Conservation (phyloP, 2,113 vertebrate species). For the Plectropomus leopardus region DNA sequence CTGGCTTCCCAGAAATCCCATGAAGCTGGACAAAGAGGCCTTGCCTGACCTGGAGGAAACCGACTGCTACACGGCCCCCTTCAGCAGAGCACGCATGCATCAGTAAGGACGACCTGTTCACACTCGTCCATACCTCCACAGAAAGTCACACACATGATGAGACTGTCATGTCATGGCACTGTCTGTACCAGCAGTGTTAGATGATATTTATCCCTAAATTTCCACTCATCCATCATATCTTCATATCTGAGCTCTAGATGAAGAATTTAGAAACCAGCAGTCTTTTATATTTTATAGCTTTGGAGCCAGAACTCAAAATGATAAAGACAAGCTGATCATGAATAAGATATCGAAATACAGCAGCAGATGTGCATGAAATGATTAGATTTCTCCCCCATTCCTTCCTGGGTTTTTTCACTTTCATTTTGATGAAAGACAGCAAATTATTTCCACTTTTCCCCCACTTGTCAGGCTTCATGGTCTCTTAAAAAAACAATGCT, state of each 20-base stretch:
- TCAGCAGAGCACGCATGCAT: slow-evolving; percentile 95
- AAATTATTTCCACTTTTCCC: slow-evolving; percentile 29
- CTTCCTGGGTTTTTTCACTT: background rate
- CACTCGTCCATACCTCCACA: background rate
- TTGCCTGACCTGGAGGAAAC: slow-evolving; percentile 95
- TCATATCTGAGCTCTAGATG: background rate
- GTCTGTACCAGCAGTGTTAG: background rate
- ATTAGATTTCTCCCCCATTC: slow-evolving; percentile 12
- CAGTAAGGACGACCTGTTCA: slow-evolving; percentile 88
- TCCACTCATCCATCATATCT: slow-evolving; percentile 10
- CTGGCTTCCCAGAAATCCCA: slow-evolving; percentile 96
- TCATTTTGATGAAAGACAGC: slow-evolving; percentile 24
- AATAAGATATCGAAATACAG: slow-evolving; percentile 57
- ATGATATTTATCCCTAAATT: background rate
- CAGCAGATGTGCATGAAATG: slow-evolving; percentile 33
- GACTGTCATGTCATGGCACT: background rate
- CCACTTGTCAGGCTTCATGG: background rate
- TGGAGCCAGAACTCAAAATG: slow-evolving; percentile 7
- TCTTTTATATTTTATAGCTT: slow-evolving; percentile 46
- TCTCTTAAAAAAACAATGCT: slow-evolving; percentile 30
- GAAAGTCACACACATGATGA: background rate
- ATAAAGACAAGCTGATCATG: slow-evolving; percentile 40
- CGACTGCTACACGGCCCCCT: slow-evolving; percentile 97
- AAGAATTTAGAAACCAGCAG: slow-evolving; percentile 14
- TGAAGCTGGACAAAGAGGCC: slow-evolving; percentile 98